These are phyloP conservation scores for Chamaea fasciata DNA, from an alignment of 2,113 vertebrate genomes.

Conservation along the genomic window DNA sequence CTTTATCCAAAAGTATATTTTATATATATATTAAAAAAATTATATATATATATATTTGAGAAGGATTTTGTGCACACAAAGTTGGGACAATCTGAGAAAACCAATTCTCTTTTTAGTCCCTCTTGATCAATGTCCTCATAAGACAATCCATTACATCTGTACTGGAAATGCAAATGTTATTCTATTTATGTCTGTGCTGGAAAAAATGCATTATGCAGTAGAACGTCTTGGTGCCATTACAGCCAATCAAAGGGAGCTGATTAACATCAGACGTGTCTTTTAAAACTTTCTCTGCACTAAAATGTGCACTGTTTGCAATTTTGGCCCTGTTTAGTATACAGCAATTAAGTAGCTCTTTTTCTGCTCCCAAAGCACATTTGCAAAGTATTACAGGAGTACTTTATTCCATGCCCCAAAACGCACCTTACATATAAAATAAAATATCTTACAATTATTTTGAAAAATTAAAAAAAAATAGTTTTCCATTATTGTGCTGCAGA, in stretches of 20 bases:
- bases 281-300: background rate
- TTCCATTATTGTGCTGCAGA: background rate
- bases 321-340: background rate
- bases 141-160: conserved; percentile 74
- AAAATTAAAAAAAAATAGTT: too few relatives aligned
- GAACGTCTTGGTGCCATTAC: background rate
- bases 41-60: conserved; percentile 25
- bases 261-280: background rate
- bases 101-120: conserved; percentile 63
- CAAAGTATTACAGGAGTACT: background rate
- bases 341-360: background rate
- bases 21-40: background rate
- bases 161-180: conserved; percentile 65
- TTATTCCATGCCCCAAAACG: background rate
- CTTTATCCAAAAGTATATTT: conserved; percentile 64
- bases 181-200: background rate
- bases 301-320: background rate
- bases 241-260: background rate
- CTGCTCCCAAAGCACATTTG: background rate
- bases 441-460: background rate
- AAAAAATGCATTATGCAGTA: background rate
- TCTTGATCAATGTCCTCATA: conserved; percentile 75
- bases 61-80: conserved; percentile 81
- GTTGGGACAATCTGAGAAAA: conserved; percentile 80
- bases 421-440: background rate